A percentile compares a stretch with the other conserved stretches of the same genome.
Evolutionary conservation across 2,113 vertebrate species (phyloP).

Genomic region (Romanogobio albipinnatus): DNA sequence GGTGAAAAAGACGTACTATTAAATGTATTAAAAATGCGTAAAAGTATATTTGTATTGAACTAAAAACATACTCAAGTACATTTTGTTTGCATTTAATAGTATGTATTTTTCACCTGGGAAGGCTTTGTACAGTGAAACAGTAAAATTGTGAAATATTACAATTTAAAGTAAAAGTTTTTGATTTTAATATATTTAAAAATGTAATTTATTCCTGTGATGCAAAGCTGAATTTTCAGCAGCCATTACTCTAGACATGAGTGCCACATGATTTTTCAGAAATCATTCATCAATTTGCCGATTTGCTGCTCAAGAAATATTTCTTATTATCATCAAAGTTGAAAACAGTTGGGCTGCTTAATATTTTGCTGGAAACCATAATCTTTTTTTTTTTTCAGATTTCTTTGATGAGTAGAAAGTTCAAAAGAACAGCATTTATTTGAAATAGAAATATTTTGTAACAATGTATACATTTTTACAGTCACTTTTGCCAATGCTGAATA

Average conservation of each 20-base stretch:
- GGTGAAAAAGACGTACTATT: no score
- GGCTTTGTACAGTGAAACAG: no score
- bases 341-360: neutral
- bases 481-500: neutral
- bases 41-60: no score
- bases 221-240: neutral
- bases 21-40: no score
- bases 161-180: no score
- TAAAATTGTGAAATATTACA: no score
- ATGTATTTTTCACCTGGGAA: no score
- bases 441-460: neutral
- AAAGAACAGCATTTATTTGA: no score
- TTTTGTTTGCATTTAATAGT: no score
- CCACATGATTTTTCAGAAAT: neutral
- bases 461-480: neutral
- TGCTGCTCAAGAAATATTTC: neutral
- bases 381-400: neutral
- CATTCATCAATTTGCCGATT: neutral
- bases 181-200: neutral
- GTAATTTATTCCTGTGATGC: neutral
- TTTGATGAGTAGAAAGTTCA: neutral
- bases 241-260: neutral
- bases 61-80: no score
- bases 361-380: neutral
- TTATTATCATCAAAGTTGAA: neutral